Base-by-base conservation (phyloP, 64 coral and sea anemone genomes). In the Dendronephthya gigantea region DNA sequence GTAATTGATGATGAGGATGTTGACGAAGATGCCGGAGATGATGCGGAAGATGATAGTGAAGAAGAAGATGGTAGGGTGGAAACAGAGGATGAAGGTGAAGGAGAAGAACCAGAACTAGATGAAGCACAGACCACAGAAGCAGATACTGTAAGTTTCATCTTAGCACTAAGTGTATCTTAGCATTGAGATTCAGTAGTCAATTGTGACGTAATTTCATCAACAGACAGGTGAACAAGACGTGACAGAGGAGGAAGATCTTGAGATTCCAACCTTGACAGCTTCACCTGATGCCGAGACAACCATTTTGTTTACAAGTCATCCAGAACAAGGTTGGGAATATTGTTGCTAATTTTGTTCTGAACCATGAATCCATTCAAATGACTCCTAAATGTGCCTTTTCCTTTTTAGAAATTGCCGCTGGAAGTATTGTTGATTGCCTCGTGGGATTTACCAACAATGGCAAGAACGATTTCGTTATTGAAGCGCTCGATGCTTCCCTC, bases 271-370 rank as follows among this genome's bases (percentile, higher is more conserved):
- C 4, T 52, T 90, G 6, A 93, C 93, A 27, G 48, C 92, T 13
- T 98, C 95, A 9, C 92, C 95, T 72, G 92, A 98, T 90, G 95
- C 95, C 16, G 95, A 98, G 40, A 93, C 95, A 25, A 88, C 93
- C 14, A 93, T 98, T 38, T 82, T 98, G 32, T 98, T 98, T 69
- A 93, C 92, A 31, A 93, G 93, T 43, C 84, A 90, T 68, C 49
- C 76, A 9, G 88, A 98, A 17, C 95, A 98, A 82, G 89, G 95
- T 98, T n/a, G n/a, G n/a, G n/a, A 56, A 85, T 87, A 45, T 45
- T 45, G 11, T 22, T 56, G 25, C 0, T 29, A 11, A 19, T 0
- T 40, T 23, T 36, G 38, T 55, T 19, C 49, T 87, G 16, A 88
- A 27, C 23, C 6, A 36, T 23, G 55, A 29, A 7, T 82, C 19